Evolutionary conservation across 2,888 invertebrate genomes (phyloP), one percentile per base, ranked within the genome.

Genomic region (Gandaritis pyraliata): DNA sequence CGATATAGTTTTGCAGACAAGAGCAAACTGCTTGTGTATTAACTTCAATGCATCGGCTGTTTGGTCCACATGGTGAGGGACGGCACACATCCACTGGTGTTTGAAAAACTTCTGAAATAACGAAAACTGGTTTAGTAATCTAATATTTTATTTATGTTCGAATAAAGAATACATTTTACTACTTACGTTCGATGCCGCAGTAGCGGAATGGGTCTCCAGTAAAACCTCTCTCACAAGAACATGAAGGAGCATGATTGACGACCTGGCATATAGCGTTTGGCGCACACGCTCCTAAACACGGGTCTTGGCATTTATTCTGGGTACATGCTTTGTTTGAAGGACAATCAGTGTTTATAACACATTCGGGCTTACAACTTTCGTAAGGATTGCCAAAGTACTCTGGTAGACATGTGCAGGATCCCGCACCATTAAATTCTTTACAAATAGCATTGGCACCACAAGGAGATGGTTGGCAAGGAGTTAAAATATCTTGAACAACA

Each of bases 251-350:
- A 83, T 96, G 95, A 72, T 95, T 95, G 5, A 95, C 93, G 16
- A 95, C 95, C 86, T 95, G 94, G 77, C 96, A 96, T 33, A 94
- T 85, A 8, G 96, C 95, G 80, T 96, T 96, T 68, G 94, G 94
- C 0, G 96, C 96, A 81, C 96, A 97, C 8, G 95, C 95, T 67
- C 96, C 96, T 3, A 95, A 95, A 76, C 96, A 97, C 45, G 96
- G 96, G 83, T 96, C 95, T 72, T 92, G 88, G 80, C 96, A 96
- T 85, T 95, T 95, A 71, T 94, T 94, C 75, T 94, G 94, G 8
- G 95, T 87, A 75, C 96, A 96, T n/a, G 95, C 95, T 73, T 88
- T 93, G 73, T 94, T 94, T 8, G 95, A 93, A 10, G 95, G 88
- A 78, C 96, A 96, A 75, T 96, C 96, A 0, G 95, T 94, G 80